Conservation (phyloP, 2,888 invertebrate species). For the Orthosia incerta region DNA sequence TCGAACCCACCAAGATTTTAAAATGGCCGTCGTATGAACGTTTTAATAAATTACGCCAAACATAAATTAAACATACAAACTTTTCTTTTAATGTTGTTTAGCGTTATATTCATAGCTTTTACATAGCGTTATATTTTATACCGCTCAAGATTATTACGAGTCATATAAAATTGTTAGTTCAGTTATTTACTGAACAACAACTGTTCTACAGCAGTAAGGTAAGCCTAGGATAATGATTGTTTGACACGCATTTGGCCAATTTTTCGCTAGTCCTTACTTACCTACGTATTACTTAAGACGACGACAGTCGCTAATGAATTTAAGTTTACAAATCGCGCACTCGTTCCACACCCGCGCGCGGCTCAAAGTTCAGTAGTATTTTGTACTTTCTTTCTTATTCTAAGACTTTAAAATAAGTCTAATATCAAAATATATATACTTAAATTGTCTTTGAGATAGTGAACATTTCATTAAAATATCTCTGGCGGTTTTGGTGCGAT, state of each 20-base stretch:
- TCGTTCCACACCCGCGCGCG: no score
- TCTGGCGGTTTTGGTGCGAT: no score
- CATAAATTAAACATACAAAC: slow-evolving; percentile 4
- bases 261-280: slow-evolving; percentile 29
- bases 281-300: background rate
- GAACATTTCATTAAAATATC: no score
- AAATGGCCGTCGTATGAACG: background rate
- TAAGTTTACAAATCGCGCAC: no score
- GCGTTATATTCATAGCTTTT: background rate
- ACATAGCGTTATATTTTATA: background rate
- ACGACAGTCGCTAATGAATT: no score
- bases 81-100: background rate
- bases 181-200: slow-evolving; percentile 35
- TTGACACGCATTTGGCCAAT: slow-evolving; percentile 59
- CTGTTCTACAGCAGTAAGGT: slow-evolving; percentile 24
- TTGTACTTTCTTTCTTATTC: no score
- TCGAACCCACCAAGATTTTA: background rate
- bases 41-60: background rate
- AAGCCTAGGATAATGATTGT: slow-evolving; percentile 49
- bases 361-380: no score
- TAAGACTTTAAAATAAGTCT: no score
- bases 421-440: no score
- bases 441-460: no score
- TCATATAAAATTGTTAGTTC: slow-evolving; percentile 46
- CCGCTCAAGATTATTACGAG: slow-evolving; percentile 29